These are phyloP conservation scores for Druon quercuslanigerum DNA, from an alignment of 1,140 invertebrate species.

Conservation along the genomic window DNA sequence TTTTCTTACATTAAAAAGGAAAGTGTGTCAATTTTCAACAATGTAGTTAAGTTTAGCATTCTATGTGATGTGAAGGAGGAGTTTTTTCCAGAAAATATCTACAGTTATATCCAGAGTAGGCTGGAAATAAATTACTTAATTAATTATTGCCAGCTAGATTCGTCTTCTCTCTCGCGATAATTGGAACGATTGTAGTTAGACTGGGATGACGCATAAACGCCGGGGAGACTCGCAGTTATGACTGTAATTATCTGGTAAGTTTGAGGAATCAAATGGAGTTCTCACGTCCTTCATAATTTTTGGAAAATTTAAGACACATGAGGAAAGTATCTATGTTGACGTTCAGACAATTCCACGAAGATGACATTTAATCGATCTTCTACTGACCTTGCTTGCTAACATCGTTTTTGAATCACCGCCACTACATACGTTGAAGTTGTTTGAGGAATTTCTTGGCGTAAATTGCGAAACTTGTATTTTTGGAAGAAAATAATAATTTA, in stretches of 20 bases:
- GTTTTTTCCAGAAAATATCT: neutral
- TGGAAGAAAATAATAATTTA: no score
- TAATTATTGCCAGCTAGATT: slow-evolving; percentile 10
- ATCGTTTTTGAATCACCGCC: no score
- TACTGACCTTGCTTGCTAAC: no score
- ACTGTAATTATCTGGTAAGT: slow-evolving; percentile 45
- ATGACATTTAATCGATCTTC: no score
- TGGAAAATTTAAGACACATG: neutral
- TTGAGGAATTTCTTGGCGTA: no score
- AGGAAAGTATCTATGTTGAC: no score
- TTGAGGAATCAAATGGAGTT: neutral
- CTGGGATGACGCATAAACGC: slow-evolving; percentile 40
- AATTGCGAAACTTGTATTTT: no score
- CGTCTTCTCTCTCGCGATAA: slow-evolving; percentile 10
- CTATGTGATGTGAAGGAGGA: neutral
- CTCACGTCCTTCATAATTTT: slow-evolving; percentile 8
- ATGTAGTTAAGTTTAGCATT: slow-evolving; percentile 4
- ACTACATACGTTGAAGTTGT: no score
- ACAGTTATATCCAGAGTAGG: neutral
- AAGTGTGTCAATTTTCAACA: neutral
- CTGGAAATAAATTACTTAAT: slow-evolving; percentile 15
- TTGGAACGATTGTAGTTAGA: slow-evolving; percentile 22
- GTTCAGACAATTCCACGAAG: no score
- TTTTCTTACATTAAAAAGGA: no score
- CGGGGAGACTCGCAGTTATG: slow-evolving; percentile 43